Percentiles rank a stretch among this genome's conserved stretches.
Conservation (phyloP, 2,113 vertebrate genomes). For the Elephas maximus region DNA sequence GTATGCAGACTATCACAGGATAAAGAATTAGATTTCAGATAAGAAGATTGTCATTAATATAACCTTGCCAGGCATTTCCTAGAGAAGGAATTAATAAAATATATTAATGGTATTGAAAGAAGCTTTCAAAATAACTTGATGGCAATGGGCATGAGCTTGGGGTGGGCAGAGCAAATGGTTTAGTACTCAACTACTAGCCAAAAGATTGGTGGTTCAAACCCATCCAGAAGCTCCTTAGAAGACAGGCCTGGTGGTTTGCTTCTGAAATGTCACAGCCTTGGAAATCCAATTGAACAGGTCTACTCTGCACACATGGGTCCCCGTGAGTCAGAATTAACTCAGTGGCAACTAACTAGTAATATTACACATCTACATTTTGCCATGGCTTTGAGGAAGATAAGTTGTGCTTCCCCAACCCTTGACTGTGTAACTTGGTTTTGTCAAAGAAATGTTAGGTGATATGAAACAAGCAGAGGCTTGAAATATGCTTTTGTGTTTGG, state of each 20-base stretch:
- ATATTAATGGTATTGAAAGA: neutral
- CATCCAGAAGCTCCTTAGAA: too few species aligned
- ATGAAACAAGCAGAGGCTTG: neutral
- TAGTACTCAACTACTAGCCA: too few species aligned
- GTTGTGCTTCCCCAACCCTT: neutral
- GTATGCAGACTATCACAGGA: neutral
- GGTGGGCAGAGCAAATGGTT: too few species aligned
- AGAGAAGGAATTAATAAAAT: slow-evolving; percentile 26
- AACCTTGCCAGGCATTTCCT: slow-evolving; percentile 20
- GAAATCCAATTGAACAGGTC: too few species aligned
- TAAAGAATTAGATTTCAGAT: slow-evolving; percentile 21
- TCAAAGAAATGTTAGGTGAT: slow-evolving; percentile 3
- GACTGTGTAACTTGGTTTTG: neutral
- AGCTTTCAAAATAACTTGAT: slow-evolving; percentile 27
- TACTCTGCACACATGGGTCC: too few species aligned
- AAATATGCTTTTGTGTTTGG: neutral
- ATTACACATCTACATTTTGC: neutral
- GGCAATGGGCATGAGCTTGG: too few species aligned
- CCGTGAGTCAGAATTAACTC: too few species aligned
- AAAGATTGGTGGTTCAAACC: too few species aligned
- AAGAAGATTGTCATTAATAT: neutral
- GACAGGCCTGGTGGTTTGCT: too few species aligned
- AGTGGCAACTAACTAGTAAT: neutral
- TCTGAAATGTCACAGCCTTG: too few species aligned
- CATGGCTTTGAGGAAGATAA: neutral